These are phyloP conservation scores for Drosophila hydei DNA, from an alignment of 1,140 invertebrate genomes.

Conservation along the genomic window DNA sequence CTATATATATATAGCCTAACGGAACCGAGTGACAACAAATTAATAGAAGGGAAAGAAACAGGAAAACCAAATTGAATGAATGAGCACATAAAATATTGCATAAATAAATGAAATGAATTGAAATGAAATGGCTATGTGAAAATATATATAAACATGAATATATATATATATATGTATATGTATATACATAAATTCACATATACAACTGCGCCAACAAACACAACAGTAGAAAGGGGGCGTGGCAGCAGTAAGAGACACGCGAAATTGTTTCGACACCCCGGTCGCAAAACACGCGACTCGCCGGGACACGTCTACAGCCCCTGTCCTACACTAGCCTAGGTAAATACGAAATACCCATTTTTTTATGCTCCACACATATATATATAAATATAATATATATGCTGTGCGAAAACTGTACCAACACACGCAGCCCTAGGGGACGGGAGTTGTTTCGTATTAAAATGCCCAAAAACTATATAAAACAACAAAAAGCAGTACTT, in stretches of 20 bases:
- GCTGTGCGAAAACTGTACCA: constrained; percentile 70
- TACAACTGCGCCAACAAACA: constrained; percentile 52
- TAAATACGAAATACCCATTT: constrained; percentile 55
- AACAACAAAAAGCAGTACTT: not conserved
- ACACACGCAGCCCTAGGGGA: constrained; percentile 52
- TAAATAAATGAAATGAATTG: constrained; percentile 82
- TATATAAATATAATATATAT: constrained; percentile 17
- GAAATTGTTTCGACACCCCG: constrained; percentile 78
- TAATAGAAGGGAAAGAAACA: constrained; percentile 59
- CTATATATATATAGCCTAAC: constrained; percentile 50
- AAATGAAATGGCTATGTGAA: constrained; percentile 77
- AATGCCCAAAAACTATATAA: constrained; percentile 76
- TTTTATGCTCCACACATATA: constrained; percentile 32
- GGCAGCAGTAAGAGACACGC: constrained; percentile 54
- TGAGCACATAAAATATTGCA: constrained; percentile 81
- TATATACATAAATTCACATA: constrained; percentile 5
- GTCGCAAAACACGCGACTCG: constrained; percentile 54
- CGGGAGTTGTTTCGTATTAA: constrained; percentile 18
- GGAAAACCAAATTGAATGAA: constrained; percentile 59
- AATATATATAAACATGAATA: constrained; percentile 36
- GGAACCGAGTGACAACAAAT: constrained; percentile 70
- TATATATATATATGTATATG: constrained; percentile 23
- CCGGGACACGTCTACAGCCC: not conserved
- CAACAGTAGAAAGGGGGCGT: constrained; percentile 21
- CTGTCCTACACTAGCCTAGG: constrained; percentile 46